Base-by-base conservation (phyloP, 2,888 invertebrate genomes). In the Pherbina coryleti region DNA sequence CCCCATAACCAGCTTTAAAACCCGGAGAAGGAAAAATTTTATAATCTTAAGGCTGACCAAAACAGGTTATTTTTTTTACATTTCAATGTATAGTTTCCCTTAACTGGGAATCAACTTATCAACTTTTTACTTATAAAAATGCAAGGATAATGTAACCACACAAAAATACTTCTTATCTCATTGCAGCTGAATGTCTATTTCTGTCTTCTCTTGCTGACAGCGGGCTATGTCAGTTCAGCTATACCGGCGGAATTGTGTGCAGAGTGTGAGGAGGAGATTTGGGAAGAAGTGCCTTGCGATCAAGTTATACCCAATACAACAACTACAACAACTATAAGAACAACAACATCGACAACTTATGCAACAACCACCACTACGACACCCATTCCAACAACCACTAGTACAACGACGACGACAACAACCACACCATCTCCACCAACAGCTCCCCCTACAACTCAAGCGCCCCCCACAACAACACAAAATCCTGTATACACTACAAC, bases 261-360 rank as follows among this genome's bases (percentile, higher is more conserved):
- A 3, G 87, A 85, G 22, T 88, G 88, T 49, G 87, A 86, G 66
- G 86, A 87, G 78, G 87, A 87, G 69, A 79, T 86, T 5, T 87
- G 87, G 87, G 87, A 87, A 62, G 87, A 87, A 76, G 85, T 88
- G 69, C 86, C 85, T 0, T 87, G 87, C 78, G 83, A 82, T 22
- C 80, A 83, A 22, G 76, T 87, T 0, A 78, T 83, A 5, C 78
- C 80, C 5, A 82, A 82, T 19, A 70, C 53, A 7, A 78, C 80
- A 9, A 81, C 79, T 22, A 67, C 34, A 14, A 44, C 34, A n/a
- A 64, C 70, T 1, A 80, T 78, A 34, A 72, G n/a, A 66, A 5
- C 62, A 31, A 37, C 1, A 64, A 80, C 8, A 69, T 76, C 78
- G 5, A 62, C 78, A 22, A 37, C 76, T 19, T 62, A 53, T 3